A percentile compares a stretch with the other conserved stretches of the same genome.
Evolutionary conservation across 1,140 invertebrate species (phyloP).

Genomic region (Drosophila oshimai): DNA sequence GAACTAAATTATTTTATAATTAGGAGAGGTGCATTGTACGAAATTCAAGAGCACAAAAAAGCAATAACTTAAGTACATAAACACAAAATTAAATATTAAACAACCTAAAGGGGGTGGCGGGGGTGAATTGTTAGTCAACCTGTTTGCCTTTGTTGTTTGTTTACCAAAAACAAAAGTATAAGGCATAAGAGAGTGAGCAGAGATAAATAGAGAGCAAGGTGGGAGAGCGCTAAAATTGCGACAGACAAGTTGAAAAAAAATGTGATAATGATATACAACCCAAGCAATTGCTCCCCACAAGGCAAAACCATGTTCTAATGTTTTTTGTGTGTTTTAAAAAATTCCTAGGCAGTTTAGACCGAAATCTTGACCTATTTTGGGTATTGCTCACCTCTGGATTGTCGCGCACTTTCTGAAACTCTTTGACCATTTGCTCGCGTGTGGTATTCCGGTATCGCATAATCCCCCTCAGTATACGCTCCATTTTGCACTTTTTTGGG

Average conservation of each 20-base stretch:
- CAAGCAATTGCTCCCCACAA: constrained; percentile 4
- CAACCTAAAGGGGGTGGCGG: background rate
- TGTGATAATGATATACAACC: constrained; percentile 37
- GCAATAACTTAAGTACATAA: constrained; percentile 20
- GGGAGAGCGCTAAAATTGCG: background rate
- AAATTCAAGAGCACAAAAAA: constrained; percentile 15
- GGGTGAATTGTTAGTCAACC: constrained; percentile 20
- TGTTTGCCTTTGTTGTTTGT: constrained; percentile 60
- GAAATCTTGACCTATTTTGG: constrained; percentile 15
- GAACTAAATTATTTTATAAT: constrained; percentile 26
- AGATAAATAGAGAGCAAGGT: background rate
- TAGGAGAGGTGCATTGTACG: constrained; percentile 19
- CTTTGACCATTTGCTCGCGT: constrained; percentile 92
- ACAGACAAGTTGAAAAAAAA: constrained; percentile 21
- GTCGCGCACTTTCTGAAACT: constrained; percentile 93
- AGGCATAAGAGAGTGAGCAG: background rate
- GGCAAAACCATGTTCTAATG: constrained; percentile 29
- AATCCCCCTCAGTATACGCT: constrained; percentile 93
- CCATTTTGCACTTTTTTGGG: constrained; percentile 84
- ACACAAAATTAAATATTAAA: constrained; percentile 15
- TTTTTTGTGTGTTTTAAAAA: background rate
- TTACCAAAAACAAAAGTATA: constrained; percentile 67
- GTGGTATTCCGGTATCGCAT: constrained; percentile 93
- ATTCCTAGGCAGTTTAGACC: constrained; percentile 8
- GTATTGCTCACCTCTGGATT: constrained; percentile 90